Evolutionary conservation across 2,797 vertebrate species (phyloP), one percentile per base, ranked within the genome.

Genomic region (Botia almorhae): DNA sequence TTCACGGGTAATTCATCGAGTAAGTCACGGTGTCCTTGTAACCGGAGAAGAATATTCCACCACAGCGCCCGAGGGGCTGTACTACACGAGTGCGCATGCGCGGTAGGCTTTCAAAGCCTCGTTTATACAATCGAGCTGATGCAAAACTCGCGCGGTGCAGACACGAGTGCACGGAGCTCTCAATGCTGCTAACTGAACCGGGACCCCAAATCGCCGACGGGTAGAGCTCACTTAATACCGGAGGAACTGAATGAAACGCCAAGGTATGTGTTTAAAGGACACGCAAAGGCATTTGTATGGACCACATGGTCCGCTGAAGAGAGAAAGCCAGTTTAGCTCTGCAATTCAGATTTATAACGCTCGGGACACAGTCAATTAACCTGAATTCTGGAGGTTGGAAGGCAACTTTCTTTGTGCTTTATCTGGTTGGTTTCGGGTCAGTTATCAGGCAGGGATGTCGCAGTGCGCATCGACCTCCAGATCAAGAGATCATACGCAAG

Each of bases 261-360:
- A 23, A 80, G 78, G 78, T 80, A 74, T 50, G 78, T 80, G 61
- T 58, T 58, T 68, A 36, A 13, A 13, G 2, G 17, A 6, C 0
- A 33, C 51, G 39, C 50, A 33, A 7, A 65, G 11, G 4, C 7
- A 16, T 46, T 48, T 29, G 21, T 43, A 1, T 43, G 77, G 29
- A 64, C 16, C 33, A 55, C 69, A 26, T 23, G 19, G 58, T 48
- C 23, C 7, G 5, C 61, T 58, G 39, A 50, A 33, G 17, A 56
- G 39, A 67, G 7, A 19, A 3, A 39, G 23, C 33, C 11, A 8
- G 8, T 58, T 67, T 74, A 58, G 29, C 23, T 2, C 5, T 3
- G 0, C 19, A 19, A 19, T 29, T 33, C 26, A 17, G n/a, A 12
- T 7, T 26, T 60, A 48, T 36, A 4, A 58, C 55, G 11, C 55